Conservation (phyloP, 1,140 invertebrate genomes). For the Mycetomoellerius zeteki region DNA sequence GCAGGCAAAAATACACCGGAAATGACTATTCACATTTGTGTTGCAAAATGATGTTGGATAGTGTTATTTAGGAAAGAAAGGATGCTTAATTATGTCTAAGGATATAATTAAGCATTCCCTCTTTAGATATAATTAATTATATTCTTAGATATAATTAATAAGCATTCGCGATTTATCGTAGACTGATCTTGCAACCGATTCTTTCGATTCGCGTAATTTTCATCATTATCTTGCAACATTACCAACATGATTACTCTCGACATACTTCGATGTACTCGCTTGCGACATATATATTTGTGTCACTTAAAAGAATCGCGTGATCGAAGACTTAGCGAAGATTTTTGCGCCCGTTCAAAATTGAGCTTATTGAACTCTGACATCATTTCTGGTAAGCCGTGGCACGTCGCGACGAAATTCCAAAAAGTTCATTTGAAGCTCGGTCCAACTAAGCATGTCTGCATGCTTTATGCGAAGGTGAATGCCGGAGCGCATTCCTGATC, state of each 20-base stretch:
- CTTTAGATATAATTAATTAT: too few species aligned
- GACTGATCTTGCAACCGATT: neutral
- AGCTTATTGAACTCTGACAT: slow-evolving; percentile 27
- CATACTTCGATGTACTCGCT: neutral
- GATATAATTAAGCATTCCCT: too few species aligned
- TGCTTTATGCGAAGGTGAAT: slow-evolving; percentile 48
- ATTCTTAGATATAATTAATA: slow-evolving; percentile 22
- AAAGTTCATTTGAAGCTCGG: neutral
- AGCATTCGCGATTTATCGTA: neutral
- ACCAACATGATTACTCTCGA: neutral
- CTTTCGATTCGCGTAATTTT: neutral
- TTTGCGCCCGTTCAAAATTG: neutral
- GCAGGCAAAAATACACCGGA: too few species aligned
- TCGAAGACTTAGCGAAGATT: too few species aligned
- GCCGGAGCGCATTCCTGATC: slow-evolving; percentile 29
- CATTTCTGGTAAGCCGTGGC: neutral
- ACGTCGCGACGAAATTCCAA: slow-evolving; percentile 12
- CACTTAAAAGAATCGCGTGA: neutral
- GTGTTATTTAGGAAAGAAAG: too few species aligned
- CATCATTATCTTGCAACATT: slow-evolving; percentile 10
- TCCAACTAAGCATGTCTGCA: neutral
- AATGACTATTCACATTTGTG: too few species aligned
- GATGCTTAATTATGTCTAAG: too few species aligned
- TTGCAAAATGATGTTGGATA: too few species aligned
- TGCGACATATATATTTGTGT: neutral